Conservation (phyloP, 1,140 invertebrate species). For the Drosophila lacertosa region DNA sequence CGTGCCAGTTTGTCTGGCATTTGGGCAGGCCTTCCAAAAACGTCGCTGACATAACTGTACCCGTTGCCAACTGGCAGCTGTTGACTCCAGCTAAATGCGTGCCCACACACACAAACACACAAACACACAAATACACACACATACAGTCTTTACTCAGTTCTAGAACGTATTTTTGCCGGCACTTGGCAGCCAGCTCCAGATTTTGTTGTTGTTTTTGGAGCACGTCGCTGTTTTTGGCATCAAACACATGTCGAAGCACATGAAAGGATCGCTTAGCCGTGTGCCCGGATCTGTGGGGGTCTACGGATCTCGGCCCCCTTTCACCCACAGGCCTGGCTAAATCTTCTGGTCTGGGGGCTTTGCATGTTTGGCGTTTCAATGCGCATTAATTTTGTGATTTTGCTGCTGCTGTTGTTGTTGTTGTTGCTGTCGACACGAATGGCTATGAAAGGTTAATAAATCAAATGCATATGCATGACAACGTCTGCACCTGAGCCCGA, state of each 20-base stretch:
- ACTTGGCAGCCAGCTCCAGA: constrained; percentile 67
- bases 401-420: constrained; percentile 64
- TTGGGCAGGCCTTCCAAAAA: constrained; percentile 75
- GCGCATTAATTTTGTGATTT: constrained; percentile 74
- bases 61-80: constrained; percentile 37
- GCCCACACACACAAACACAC: not conserved
- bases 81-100: constrained; percentile 32
- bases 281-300: constrained; percentile 21
- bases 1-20: constrained; percentile 76
- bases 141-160: constrained; percentile 8
- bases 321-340: too few species aligned
- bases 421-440: constrained; percentile 78
- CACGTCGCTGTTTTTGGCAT: constrained; percentile 80
- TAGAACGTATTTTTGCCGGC: constrained; percentile 48
- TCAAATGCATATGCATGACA: constrained; percentile 78
- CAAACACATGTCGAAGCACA: constrained; percentile 79
- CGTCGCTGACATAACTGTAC: constrained; percentile 80
- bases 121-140: not conserved
- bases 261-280: constrained; percentile 62
- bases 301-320: constrained; percentile 15
- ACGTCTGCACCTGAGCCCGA: constrained; percentile 68
- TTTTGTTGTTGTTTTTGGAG: constrained; percentile 60
- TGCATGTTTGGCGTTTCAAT: constrained; percentile 80
- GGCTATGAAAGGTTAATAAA: constrained; percentile 81
- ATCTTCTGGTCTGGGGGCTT: constrained; percentile 24